phyloP scores from a whole-genome alignment of 2,888 invertebrate genomes.

The Microplitis deprimator region DNA sequence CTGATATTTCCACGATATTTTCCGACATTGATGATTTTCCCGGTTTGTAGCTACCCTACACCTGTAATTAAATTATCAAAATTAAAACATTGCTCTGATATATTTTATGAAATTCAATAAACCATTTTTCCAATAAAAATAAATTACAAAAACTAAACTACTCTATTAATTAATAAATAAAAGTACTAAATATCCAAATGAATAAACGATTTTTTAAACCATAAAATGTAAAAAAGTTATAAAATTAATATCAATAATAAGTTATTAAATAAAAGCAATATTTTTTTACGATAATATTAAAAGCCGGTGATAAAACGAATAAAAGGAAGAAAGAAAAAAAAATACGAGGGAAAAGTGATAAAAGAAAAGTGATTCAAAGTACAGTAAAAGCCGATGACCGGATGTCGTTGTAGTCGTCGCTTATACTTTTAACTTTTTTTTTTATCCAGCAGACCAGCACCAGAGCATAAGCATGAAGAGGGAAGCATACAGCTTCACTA shows the following conservation, averaged over 20 bases:
- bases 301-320: not conserved
- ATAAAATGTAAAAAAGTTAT: not conserved
- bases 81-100: too few species aligned
- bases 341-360: slow-evolving; percentile 4
- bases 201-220: not conserved
- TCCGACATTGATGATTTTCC: too few species aligned
- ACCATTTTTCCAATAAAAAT: too few species aligned
- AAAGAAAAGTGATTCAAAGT: slow-evolving; percentile 13
- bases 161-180: too few species aligned
- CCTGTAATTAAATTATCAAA: too few species aligned
- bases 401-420: slow-evolving; percentile 6
- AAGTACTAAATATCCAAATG: not conserved
- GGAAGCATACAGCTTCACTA: not conserved
- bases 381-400: slow-evolving; percentile 16
- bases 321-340: not conserved
- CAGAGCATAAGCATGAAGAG: not conserved
- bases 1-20: too few species aligned
- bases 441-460: not conserved
- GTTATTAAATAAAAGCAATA: not conserved
- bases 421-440: not conserved
- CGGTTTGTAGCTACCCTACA: too few species aligned
- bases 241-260: not conserved
- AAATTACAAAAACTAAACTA: too few species aligned
- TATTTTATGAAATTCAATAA: too few species aligned
- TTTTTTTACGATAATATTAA: not conserved